Conservation (phyloP, 2,888 invertebrate genomes). For the Pelosia muscerda region DNA sequence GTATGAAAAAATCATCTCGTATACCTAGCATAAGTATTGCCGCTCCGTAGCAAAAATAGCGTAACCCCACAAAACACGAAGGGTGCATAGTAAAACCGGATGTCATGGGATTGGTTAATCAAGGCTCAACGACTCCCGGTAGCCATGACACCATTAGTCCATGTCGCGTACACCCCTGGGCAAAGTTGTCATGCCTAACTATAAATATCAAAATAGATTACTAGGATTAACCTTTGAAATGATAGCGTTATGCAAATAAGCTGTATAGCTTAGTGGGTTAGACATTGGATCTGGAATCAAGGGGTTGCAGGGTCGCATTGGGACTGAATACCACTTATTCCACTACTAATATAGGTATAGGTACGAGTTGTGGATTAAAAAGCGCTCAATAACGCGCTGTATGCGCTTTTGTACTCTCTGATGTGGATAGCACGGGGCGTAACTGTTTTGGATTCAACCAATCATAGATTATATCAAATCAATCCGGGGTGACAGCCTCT, state of each 20-base stretch:
- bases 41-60: slow-evolving; percentile 26
- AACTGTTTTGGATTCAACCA: too few species aligned
- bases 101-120: slow-evolving; percentile 46
- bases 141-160: slow-evolving; percentile 45
- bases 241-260: not conserved
- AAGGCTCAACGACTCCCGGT: slow-evolving; percentile 45
- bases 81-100: slow-evolving; percentile 53
- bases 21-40: too few species aligned
- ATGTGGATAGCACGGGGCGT: too few species aligned
- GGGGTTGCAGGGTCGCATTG: not conserved
- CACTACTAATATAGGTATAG: too few species aligned
- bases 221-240: slow-evolving; percentile 8
- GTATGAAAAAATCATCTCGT: too few species aligned
- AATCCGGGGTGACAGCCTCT: too few species aligned
- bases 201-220: slow-evolving; percentile 7
- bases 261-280: not conserved
- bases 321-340: not conserved
- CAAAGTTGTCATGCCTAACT: not conserved
- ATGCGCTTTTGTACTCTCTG: too few species aligned
- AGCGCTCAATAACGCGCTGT: too few species aligned
- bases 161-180: slow-evolving; percentile 37
- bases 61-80: slow-evolving; percentile 42
- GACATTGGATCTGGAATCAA: not conserved
- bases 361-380: too few species aligned
- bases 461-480: too few species aligned